Evolutionary conservation across 2,888 invertebrate species (phyloP).

Genomic region (Corythucha ciliata): DNA sequence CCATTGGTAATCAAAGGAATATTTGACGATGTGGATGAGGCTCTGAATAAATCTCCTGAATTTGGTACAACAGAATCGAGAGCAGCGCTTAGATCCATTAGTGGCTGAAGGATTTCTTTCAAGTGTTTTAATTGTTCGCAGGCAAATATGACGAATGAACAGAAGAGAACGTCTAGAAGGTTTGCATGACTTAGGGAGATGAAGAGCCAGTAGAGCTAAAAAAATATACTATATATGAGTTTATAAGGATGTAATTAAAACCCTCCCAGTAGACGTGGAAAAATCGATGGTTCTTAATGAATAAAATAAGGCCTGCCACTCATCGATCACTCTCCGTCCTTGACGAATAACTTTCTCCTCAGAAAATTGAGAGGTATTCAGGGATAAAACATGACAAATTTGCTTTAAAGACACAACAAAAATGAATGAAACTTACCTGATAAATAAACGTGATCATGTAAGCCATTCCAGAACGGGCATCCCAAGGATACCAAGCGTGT

Average conservation of each 20-base stretch:
- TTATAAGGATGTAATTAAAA: no score
- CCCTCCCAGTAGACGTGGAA: no score
- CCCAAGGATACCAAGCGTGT: conserved; percentile 70
- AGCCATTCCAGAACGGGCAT: conserved; percentile 58
- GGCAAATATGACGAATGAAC: conserved; percentile 75
- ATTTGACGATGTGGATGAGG: conserved; percentile 30
- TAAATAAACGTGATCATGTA: conserved; percentile 57
- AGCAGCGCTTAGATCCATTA: conserved; percentile 77
- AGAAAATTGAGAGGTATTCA: no score
- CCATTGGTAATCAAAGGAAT: conserved; percentile 29
- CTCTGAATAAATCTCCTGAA: conserved; percentile 44
- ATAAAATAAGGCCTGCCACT: no score
- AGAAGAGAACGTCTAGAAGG: conserved; percentile 65
- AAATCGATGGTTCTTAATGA: no score
- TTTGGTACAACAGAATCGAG: conserved; percentile 61
- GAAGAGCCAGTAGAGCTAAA: conserved; percentile 56
- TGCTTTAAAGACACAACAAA: conserved; percentile 2
- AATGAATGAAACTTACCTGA: conserved; percentile 45
- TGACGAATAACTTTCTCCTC: no score
- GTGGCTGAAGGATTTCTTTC: conserved; percentile 75
- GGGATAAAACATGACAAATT: not conserved
- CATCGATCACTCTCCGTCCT: no score
- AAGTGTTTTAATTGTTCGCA: conserved; percentile 78
- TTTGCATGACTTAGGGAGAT: conserved; percentile 54
- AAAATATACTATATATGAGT: conserved; percentile 17